Percentiles rank a stretch among this genome's conserved stretches.
Evolutionary conservation across 2,888 invertebrate genomes (phyloP).

Genomic region (Melangyna quadrimaculata): DNA sequence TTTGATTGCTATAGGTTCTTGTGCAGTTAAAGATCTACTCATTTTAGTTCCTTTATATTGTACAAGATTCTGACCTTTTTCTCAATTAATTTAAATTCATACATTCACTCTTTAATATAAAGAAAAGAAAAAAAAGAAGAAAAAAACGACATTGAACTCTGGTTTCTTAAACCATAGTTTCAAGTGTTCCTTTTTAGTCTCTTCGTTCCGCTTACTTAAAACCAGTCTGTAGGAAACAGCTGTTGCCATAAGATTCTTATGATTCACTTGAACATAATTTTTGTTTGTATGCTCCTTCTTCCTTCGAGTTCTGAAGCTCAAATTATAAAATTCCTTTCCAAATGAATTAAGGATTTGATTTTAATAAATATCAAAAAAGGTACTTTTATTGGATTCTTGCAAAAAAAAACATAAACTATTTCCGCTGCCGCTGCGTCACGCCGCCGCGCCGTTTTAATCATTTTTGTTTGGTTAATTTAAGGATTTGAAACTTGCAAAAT

Average conservation of each 20-base stretch:
- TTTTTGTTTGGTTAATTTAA: too few relatives aligned
- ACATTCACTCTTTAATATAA: background rate
- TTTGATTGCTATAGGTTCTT: background rate
- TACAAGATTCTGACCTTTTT: background rate
- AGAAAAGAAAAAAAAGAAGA: background rate
- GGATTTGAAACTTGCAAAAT: too few relatives aligned
- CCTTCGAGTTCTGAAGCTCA: slow-evolving; percentile 40
- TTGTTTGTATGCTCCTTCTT: background rate
- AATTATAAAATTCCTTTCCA: slow-evolving; percentile 38
- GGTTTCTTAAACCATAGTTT: background rate
- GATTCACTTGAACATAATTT: slow-evolving; percentile 30
- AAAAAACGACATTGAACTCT: slow-evolving; percentile 10
- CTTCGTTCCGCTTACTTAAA: background rate
- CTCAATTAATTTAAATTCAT: background rate
- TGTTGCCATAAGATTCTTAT: slow-evolving; percentile 51
- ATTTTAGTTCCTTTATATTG: background rate
- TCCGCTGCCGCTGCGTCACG: too few relatives aligned
- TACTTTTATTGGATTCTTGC: background rate
- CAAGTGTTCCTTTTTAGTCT: background rate
- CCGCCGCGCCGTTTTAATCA: too few relatives aligned
- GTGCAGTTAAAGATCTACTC: background rate
- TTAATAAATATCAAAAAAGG: background rate
- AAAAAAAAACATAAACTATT: background rate
- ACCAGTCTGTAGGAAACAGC: slow-evolving; percentile 57
- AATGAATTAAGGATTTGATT: slow-evolving; percentile 54